A percentile compares a stretch with the other conserved stretches of the same genome.
These are phyloP conservation scores for Paralvinella palmiformis DNA, from an alignment of 1,140 invertebrate species.

Conservation along the genomic window DNA sequence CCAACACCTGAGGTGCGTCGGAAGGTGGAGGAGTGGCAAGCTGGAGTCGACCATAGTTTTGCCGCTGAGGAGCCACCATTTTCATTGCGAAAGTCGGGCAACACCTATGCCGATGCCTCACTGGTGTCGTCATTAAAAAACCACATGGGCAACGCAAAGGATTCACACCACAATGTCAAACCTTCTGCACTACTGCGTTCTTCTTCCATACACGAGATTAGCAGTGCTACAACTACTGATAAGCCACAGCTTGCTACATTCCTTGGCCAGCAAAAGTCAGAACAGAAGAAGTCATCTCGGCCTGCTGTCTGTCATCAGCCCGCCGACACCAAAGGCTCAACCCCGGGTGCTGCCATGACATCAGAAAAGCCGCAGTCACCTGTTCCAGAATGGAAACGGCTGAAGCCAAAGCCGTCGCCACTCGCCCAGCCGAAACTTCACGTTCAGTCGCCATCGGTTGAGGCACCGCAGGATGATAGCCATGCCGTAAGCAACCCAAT, in stretches of 20 bases:
- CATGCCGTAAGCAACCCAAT: too few species aligned
- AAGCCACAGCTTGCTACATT: constrained; percentile 33
- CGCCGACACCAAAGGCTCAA: neutral
- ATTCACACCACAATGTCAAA: constrained; percentile 38
- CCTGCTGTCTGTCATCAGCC: neutral
- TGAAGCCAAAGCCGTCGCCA: neutral
- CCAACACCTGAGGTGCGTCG: constrained; percentile 18
- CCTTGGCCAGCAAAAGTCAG: constrained; percentile 20
- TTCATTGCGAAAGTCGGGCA: neutral
- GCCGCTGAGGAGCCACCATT: neutral
- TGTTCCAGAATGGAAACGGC: constrained; percentile 6
- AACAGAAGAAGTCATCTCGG: neutral
- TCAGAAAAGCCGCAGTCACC: constrained; percentile 48
- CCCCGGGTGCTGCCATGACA: constrained; percentile 36
- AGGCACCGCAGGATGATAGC: too few species aligned
- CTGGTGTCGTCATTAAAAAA: neutral
- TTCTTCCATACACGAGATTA: constrained; percentile 39
- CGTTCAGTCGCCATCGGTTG: too few species aligned
- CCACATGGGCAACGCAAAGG: constrained; percentile 29
- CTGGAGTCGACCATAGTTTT: constrained; percentile 14
- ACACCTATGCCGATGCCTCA: neutral
- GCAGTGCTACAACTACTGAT: constrained; percentile 21
- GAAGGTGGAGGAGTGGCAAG: constrained; percentile 22
- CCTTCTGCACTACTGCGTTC: constrained; percentile 43
- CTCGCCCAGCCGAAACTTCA: neutral